Percentiles rank a stretch among this genome's conserved stretches.
Evolutionary conservation across 2,888 invertebrate genomes (phyloP).

Genomic region (Lasioglossum villosulum): DNA sequence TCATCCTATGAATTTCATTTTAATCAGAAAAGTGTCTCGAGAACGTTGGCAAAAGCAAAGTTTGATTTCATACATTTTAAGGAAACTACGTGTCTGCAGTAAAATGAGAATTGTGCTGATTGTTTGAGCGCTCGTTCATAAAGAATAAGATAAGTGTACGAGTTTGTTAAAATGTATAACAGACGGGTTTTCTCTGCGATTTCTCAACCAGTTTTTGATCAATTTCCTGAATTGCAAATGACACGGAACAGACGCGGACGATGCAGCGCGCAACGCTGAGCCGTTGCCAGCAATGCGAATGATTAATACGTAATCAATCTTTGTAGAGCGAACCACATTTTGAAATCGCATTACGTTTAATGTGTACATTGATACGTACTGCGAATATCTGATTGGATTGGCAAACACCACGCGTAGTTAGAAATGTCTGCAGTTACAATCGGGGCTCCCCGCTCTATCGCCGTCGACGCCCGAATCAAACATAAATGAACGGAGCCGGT

Average conservation of each 20-base stretch:
- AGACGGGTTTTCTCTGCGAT: not conserved
- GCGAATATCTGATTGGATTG: conserved; percentile 50
- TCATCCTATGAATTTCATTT: too few relatives aligned
- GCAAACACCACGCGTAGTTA: conserved; percentile 50
- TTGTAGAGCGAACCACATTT: conserved; percentile 46
- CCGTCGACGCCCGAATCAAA: conserved; percentile 36
- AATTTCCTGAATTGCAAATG: conserved; percentile 37
- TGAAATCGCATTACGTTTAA: conserved; percentile 54
- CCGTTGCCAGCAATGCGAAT: conserved; percentile 23
- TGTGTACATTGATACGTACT: conserved; percentile 46
- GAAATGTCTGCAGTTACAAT: conserved; percentile 42
- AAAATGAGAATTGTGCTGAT: too few relatives aligned
- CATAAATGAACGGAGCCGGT: conserved; percentile 33
- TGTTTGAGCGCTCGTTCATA: not conserved
- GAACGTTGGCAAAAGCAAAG: not conserved
- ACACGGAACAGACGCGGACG: not conserved
- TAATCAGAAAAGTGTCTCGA: not conserved
- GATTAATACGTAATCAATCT: conserved; percentile 58
- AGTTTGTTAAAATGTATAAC: not conserved
- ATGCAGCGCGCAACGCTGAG: conserved; percentile 18
- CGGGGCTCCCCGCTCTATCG: not conserved
- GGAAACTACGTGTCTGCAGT: not conserved
- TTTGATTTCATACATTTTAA: not conserved
- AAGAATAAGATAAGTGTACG: not conserved
- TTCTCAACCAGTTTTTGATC: not conserved